phyloP scores from a whole-genome alignment of 2,797 vertebrate genomes.

The Podarcis lilfordi region DNA sequence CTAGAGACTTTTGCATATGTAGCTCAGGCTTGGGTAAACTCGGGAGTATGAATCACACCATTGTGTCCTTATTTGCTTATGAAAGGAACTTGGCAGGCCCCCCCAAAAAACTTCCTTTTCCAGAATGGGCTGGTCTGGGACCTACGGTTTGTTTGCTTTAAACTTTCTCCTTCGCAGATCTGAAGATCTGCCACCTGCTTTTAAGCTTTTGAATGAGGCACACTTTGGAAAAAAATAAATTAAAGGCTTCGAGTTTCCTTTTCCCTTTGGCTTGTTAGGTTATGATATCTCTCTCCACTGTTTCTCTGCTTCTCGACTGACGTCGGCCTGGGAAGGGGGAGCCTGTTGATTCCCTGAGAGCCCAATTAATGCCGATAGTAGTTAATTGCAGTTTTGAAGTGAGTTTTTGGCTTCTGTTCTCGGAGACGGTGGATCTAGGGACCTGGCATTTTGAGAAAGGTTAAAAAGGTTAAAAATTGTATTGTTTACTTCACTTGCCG shows the following conservation, averaged over 20 bases:
- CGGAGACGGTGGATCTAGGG: not conserved
- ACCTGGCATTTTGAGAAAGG: not conserved
- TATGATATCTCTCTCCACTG: not conserved
- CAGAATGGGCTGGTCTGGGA: constrained; percentile 50
- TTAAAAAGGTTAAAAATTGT: not conserved
- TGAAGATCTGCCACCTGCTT: not conserved
- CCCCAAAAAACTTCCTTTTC: constrained; percentile 67
- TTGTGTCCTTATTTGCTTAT: constrained; percentile 78
- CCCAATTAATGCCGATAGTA: constrained; percentile 30
- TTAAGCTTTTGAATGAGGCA: not conserved
- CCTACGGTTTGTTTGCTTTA: constrained; percentile 32
- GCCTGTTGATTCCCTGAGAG: constrained; percentile 1
- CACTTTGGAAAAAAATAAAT: not conserved
- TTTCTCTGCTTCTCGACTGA: constrained; percentile 29
- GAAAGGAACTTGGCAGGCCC: constrained; percentile 75
- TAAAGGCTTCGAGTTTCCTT: no score
- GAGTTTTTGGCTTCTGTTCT: not conserved
- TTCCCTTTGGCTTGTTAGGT: not conserved
- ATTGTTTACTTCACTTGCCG: not conserved
- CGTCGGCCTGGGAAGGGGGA: constrained; percentile 29
- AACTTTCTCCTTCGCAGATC: not conserved
- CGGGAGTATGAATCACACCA: constrained; percentile 72
- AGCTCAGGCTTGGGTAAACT: constrained; percentile 68
- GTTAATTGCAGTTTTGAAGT: constrained; percentile 16
- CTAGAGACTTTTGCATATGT: constrained; percentile 38